phyloP scores from a whole-genome alignment of 2,888 invertebrate species.

The Nyleta sp. region DNA sequence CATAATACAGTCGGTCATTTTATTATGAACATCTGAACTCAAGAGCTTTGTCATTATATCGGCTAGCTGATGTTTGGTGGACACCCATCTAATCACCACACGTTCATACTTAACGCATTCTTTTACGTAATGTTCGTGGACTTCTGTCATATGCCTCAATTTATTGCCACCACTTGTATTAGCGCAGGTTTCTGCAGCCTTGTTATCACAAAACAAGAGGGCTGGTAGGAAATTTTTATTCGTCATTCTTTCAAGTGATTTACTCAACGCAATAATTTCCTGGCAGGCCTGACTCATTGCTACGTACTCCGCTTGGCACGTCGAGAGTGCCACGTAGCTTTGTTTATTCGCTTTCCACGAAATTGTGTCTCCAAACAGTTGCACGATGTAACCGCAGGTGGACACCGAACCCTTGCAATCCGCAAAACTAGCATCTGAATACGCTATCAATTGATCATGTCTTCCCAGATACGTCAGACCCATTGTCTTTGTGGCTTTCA shows the following conservation, averaged over 20 bases:
- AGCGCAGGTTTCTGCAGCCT: constrained; percentile 8
- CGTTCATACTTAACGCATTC: neutral
- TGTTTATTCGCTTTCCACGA: constrained; percentile 3
- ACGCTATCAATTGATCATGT: constrained; percentile 1
- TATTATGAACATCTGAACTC: neutral
- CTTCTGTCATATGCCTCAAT: neutral
- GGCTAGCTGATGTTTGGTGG: neutral
- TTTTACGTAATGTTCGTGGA: constrained; percentile 1
- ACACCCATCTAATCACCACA: constrained; percentile 4
- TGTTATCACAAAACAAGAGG: constrained; percentile 23
- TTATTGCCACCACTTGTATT: constrained; percentile 3
- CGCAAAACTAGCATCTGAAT: neutral
- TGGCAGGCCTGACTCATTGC: neutral
- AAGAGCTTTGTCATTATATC: constrained; percentile 1
- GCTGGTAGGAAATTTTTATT: constrained; percentile 17
- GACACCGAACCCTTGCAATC: neutral
- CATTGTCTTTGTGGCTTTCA: neutral
- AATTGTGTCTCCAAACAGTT: constrained; percentile 1
- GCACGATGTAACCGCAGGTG: neutral
- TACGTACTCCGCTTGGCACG: neutral
- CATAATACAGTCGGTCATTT: neutral
- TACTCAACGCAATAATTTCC: neutral
- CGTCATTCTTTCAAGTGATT: neutral
- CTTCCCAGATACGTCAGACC: neutral
- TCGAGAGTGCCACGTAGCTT: constrained; percentile 1